phyloP scores from a whole-genome alignment of 2,113 vertebrate species.

The Sula dactylatra region DNA sequence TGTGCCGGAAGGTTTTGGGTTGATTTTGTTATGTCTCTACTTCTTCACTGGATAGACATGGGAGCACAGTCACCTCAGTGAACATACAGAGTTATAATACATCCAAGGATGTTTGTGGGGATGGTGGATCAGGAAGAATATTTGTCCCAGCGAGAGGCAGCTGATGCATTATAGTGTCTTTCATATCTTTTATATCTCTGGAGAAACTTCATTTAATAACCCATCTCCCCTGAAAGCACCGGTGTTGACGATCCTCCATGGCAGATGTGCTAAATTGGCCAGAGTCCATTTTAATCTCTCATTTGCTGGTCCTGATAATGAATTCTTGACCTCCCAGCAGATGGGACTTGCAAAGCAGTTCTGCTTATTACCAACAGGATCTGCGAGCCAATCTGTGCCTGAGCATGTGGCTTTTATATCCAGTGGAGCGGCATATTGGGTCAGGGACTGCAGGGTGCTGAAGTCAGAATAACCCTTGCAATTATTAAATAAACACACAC shows the following conservation, averaged over 20 bases:
- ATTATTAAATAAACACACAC: neutral
- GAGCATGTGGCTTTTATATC: neutral
- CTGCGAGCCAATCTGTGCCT: neutral
- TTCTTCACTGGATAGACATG: neutral
- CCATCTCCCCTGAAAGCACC: neutral
- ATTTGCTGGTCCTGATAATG: neutral
- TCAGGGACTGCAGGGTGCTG: neutral
- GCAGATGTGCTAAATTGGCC: conserved; percentile 39
- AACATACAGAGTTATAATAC: fast-evolving
- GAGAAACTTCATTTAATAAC: neutral
- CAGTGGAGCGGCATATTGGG: neutral
- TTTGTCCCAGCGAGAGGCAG: neutral
- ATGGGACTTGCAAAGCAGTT: neutral
- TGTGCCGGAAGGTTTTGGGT: neutral
- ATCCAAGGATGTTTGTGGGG: neutral
- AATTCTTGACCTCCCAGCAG: conserved; percentile 31
- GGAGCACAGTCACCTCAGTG: neutral
- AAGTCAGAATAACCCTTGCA: neutral
- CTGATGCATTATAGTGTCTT: neutral
- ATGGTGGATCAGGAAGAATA: neutral
- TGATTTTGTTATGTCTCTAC: neutral
- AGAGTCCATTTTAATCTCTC: conserved; percentile 42
- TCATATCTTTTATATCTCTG: neutral
- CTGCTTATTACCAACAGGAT: neutral
- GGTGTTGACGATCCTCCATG: neutral